phyloP scores from a whole-genome alignment of 2,888 invertebrate genomes.

The Eumacrocentrus americanus region DNA sequence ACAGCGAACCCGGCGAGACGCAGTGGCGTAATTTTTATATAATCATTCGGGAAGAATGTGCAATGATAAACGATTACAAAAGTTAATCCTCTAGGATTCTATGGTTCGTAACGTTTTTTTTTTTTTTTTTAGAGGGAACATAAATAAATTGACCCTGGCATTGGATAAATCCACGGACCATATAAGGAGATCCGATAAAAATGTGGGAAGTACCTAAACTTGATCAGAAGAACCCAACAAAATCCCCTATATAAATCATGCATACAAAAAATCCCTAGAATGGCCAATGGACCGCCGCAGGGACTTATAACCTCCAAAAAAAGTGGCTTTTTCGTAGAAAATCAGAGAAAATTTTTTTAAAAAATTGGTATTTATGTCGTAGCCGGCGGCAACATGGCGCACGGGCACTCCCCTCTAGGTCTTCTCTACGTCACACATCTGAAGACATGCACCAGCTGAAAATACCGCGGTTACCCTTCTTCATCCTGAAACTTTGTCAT shows the following conservation, averaged over 20 bases:
- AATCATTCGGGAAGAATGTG: not conserved
- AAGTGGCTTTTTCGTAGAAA: too few relatives aligned
- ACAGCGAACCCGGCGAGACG: not conserved
- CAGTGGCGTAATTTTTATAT: slow-evolving; percentile 9
- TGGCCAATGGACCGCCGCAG: too few relatives aligned
- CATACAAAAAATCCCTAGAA: too few relatives aligned
- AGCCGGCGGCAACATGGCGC: slow-evolving; percentile 41
- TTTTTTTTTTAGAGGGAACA: not conserved
- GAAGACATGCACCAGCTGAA: slow-evolving; percentile 6
- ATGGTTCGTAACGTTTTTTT: too few relatives aligned
- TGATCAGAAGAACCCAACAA: too few relatives aligned
- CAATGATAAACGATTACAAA: too few relatives aligned
- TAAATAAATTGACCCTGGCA: slow-evolving; percentile 26
- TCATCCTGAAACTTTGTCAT: not conserved
- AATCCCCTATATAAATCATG: too few relatives aligned
- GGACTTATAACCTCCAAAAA: not conserved
- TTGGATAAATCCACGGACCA: slow-evolving; percentile 33
- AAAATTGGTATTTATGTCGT: slow-evolving; percentile 27
- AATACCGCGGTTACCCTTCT: not conserved
- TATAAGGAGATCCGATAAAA: slow-evolving; percentile 33
- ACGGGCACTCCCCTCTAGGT: slow-evolving; percentile 37
- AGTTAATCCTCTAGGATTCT: not conserved
- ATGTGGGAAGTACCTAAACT: too few relatives aligned
- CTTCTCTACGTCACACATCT: slow-evolving; percentile 30
- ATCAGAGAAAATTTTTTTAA: too few relatives aligned